Evolutionary conservation across 2,888 invertebrate genomes (phyloP), one percentile per base, ranked within the genome.

Genomic region (Girardia tigrina): DNA sequence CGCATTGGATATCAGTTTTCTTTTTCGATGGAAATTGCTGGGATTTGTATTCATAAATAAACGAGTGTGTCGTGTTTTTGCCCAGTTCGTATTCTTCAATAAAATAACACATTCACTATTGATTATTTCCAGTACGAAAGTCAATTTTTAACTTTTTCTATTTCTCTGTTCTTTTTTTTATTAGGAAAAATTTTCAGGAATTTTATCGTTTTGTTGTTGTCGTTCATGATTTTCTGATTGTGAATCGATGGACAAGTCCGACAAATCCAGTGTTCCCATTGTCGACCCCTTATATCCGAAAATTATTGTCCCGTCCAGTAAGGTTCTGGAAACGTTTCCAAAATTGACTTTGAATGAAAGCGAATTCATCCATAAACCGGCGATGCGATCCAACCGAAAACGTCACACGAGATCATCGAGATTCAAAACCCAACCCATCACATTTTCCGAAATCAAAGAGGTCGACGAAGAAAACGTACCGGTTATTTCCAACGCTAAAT

Each of bases 401-500:
- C 85, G 86, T 70, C 81, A 85, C 78, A 78, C 86, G 83, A 79
- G 82, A 56, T 78, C 85, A 79, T 79, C 83, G 1, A 84, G 89
- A 71, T 88, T 88, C 81, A 87, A 88, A 79, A 89, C 90, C 36
- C 88, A 88, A 82, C 89, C 90, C 0, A 88, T 90, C 78, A 90
- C 90, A 70, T 90, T 90, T 83, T 88, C 89, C 56, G 90, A 90
- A 85, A 90, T 90, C 79, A 85, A 89, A 87, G 89, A 89, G 84
- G 89, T 89, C 23, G 89, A 89, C 80, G 89, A 89, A 81, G 89
- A 89, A 8, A 12, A n/a, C 27, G 28, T 28, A 14, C 23, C 20
- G 6, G n/a, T 2, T 28, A 71, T 71, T 71, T 27, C 71, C 71
- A 56, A 56, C 23, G 2, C 56, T 2, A 56, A 56, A 56, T 56